Evolutionary conservation across 1,140 invertebrate species (phyloP), one percentile per base, ranked within the genome.

Genomic region (Pseudomyrmex dendroicus): DNA sequence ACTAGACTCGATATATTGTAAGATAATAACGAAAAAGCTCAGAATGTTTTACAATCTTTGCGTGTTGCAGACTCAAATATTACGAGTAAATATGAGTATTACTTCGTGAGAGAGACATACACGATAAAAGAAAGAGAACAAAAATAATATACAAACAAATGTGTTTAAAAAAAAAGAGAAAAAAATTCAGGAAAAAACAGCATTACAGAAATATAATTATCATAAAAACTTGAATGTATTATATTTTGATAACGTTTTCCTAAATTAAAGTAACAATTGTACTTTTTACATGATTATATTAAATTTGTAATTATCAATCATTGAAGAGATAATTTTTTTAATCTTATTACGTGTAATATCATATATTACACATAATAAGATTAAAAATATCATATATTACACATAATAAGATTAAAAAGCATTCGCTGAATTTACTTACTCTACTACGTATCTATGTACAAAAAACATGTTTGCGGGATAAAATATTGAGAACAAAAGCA

Each of bases 11-110:
- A 70, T 44, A 10, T 13, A 48, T 48, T 12, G 35, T 20, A 50
- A 10, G 70, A 59, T 78, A 68, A 78, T 59, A 48, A 78, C 12
- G 22, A 61, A 78, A 80, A 67, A 44, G 9, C 63, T 63, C 62
- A 46, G 74, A 25, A 78, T 70, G 66, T 70, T 70, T 8, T 78
- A 17, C 64, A 22, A 68, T 68, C 54, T 44, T 64, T 54, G 12
- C 48, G n/a, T 61, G 70, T 15, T 1, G 22, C 13, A 15, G 56
- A 76, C 61, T 22, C 62, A 48, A 70, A 78, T 48, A 15, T 48
- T 67, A 66, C 76, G 76, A 59, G 48, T 25, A 77, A 78, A 54
- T n/a, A 12, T 35, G 46, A 22, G 22, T 22, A 9, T 44, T n/a
- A 57, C 48, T 44, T 76, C 12, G 50, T 9, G 52, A 9, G 15